Evolutionary conservation across 2,113 vertebrate species (phyloP), one percentile per base, ranked within the genome.

Genomic region (Rhinogobius similis): DNA sequence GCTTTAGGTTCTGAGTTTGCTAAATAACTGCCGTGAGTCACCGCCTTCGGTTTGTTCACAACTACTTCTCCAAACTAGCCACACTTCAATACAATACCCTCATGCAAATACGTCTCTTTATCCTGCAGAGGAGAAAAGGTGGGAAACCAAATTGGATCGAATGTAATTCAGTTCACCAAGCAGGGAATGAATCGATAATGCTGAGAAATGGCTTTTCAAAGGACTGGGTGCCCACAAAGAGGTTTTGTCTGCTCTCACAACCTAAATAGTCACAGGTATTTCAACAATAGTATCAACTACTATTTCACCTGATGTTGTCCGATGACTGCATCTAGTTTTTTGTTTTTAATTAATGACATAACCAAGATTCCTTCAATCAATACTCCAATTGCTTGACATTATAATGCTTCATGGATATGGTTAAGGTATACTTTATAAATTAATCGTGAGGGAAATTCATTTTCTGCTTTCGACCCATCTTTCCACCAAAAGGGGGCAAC

Each of bases 121-220:
- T 90, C 78, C 84, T 79, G 80, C 82, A 85, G 84, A 81, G 76
- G 78, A 86, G 86, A 82, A 81, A 86, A 87, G 87, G 89, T 88
- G 89, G 82, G 79, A 82, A 85, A 89, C 87, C 85, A 92, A 91
- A 93, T 90, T 93, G 91, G 91, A 93, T 93, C 87, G 89, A 93
- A 92, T 92, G 89, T 90, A 92, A 92, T 92, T 92, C 90, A 90
- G 91, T 92, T 90, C 85, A 79, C 82, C 70, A 50, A 76, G 89
- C 85, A 70, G 82, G 84, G 87, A 87, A 90, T 88, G 82, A 89
- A 93, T 93, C 91, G 79, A 93, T 93, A 90, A 88, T 87, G 89
- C 85, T 91, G 90, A 92, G 89, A 90, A 92, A 91, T 88, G 87
- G 85, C 85, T 92, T 91, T 90, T 76, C 62, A 76, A 61, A 84